Base-by-base conservation (phyloP, 1,140 invertebrate species). In the Chironomus tepperi region DNA sequence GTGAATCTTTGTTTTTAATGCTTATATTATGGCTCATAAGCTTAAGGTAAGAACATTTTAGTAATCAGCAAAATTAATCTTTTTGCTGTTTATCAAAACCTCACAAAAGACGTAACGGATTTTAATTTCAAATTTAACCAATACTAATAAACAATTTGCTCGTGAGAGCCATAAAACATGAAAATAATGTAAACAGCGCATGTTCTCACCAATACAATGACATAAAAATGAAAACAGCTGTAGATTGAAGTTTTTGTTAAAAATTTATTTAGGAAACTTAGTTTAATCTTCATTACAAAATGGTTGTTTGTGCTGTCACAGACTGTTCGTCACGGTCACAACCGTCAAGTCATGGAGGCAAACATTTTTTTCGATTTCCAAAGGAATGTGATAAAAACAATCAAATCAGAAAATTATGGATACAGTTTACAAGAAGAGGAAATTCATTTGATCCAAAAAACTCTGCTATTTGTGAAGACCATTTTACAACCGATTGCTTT, bases 351-450 rank as follows among this genome's bases (percentile, higher is more conserved):
- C 12, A 15, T 57, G 65, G 65, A 19, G 16, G 65, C 3, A 70
- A 70, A 12, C 65, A 70, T 21, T 70, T 70, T 70, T 70, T 70
- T 10, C 65, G 65, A 16, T 70, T 70, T 21, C 65, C 65, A n/a
- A 70, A 21, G 10, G 7, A 57, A 12, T 2, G 1, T 57, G 10
- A n/a, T n/a, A 12, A 19, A 6, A 10, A 70, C 8, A 18, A 57
- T n/a, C 47, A 57, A 57, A 57, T 10, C 5, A 12, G 47, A 5
- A 57, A 57, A n/a, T 57, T 70, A 18, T 70, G 65, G 65, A 21
- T 70, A 18, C 65, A 70, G 10, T 70, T 70, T 6, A 70, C 65
- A 9, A n/a, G 65, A 19, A 70, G 19, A 70, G 65, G 18, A 70
- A 21, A 18, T n/a, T 12, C 9, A 18, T 70, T 70, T 19, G 19